phyloP scores from a whole-genome alignment of 2,888 invertebrate genomes.

The Troides oblongomaculatus region DNA sequence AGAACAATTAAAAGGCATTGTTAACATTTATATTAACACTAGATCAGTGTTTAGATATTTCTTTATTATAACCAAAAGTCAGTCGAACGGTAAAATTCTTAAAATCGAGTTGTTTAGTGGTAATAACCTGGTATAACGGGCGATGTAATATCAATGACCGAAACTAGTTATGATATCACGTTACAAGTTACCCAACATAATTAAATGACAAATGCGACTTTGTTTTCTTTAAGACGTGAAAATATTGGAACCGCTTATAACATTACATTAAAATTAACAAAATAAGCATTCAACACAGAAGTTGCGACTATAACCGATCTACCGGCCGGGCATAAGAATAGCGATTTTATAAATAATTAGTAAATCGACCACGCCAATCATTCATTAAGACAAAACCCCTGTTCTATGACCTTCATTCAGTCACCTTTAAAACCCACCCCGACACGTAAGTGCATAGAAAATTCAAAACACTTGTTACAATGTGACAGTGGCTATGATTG shows the following conservation, averaged over 20 bases:
- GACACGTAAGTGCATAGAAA: constrained; percentile 68
- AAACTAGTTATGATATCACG: constrained; percentile 40
- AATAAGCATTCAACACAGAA: constrained; percentile 46
- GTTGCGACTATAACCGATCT: constrained; percentile 47
- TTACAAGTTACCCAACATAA: constrained; percentile 40
- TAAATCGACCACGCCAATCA: constrained; percentile 68
- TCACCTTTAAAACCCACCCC: constrained; percentile 41
- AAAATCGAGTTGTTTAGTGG: constrained; percentile 13
- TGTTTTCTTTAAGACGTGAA: not conserved
- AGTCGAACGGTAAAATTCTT: constrained; percentile 16
- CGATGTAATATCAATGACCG: constrained; percentile 35
- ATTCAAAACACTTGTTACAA: constrained; percentile 73
- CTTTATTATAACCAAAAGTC: constrained; percentile 7
- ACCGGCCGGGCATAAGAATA: constrained; percentile 58
- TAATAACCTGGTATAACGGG: constrained; percentile 36
- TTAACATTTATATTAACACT: constrained; percentile 4
- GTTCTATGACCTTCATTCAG: constrained; percentile 63
- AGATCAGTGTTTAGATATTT: not conserved
- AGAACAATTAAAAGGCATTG: constrained; percentile 2
- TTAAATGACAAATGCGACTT: constrained; percentile 33
- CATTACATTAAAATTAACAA: constrained; percentile 39
- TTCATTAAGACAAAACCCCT: constrained; percentile 47
- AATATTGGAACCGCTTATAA: constrained; percentile 29
- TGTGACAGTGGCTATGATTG: constrained; percentile 75
- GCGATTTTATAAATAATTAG: constrained; percentile 64